Conservation (phyloP, 1,140 invertebrate genomes). For the Leptopilina boulardi region DNA sequence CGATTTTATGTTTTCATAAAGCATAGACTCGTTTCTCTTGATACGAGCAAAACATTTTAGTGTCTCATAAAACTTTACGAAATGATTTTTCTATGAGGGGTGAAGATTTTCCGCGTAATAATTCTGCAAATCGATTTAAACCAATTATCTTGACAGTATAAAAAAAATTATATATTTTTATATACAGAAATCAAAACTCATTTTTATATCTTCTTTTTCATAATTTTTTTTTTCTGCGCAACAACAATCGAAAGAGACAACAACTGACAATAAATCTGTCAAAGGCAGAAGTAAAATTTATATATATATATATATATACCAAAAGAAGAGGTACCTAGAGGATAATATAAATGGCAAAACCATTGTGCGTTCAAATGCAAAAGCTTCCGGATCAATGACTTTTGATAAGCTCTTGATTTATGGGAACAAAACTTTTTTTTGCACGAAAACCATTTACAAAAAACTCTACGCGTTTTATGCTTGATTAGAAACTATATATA, state of each 20-base stretch:
- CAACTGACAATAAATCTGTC: constrained; percentile 55
- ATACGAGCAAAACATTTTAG: constrained; percentile 22
- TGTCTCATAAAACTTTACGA: constrained; percentile 9
- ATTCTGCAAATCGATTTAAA: not conserved
- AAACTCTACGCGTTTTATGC: not conserved
- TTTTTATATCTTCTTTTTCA: not conserved
- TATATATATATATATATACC: constrained; percentile 57
- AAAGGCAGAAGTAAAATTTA: constrained; percentile 45
- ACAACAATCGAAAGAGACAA: not conserved
- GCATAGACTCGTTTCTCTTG: not conserved
- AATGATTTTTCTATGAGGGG: constrained; percentile 3
- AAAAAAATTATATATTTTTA: not conserved
- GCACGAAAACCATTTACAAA: not conserved
- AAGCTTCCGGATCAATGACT: constrained; percentile 38
- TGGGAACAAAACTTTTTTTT: constrained; percentile 48
- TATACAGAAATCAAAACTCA: not conserved
- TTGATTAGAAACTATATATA: constrained; percentile 8
- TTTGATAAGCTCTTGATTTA: constrained; percentile 55
- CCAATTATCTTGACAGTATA: not conserved
- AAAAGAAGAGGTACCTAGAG: constrained; percentile 34
- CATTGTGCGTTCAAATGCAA: constrained; percentile 51
- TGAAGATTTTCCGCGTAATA: constrained; percentile 19
- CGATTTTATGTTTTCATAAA: not conserved
- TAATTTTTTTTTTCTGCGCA: not conserved
- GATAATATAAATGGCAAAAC: constrained; percentile 8